Percentiles rank a stretch among this genome's conserved stretches.
Conservation (phyloP, 2,888 invertebrate species). For the Cyaniris semiargus region DNA sequence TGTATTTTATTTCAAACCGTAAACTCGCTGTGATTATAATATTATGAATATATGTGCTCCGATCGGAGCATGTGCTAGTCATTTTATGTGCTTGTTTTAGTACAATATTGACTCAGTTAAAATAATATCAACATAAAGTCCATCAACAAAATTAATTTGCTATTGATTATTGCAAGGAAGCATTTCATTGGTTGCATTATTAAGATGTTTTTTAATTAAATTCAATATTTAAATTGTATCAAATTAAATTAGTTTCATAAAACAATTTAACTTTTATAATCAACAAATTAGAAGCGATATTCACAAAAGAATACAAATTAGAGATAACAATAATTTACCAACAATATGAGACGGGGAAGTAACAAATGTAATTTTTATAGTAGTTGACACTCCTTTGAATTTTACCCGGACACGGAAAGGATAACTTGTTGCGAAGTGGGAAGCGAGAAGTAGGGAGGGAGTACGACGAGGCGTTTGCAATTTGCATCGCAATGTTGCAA, state of each 20-base stretch:
- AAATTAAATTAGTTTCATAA: too few relatives aligned
- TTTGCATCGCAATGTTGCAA: slow-evolving; percentile 27
- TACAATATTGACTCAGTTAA: not conserved
- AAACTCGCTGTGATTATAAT: slow-evolving; percentile 43
- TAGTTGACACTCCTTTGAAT: slow-evolving; percentile 34
- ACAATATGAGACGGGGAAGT: slow-evolving; percentile 27
- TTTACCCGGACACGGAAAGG: slow-evolving; percentile 32
- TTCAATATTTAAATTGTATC: too few relatives aligned
- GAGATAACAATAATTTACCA: slow-evolving; percentile 14
- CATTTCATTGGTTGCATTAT: too few relatives aligned
- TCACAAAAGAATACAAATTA: slow-evolving; percentile 20
- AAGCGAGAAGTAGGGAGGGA: slow-evolving; percentile 12
- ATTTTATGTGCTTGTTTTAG: slow-evolving; percentile 3
- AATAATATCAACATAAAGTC: not conserved
- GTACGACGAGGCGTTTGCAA: slow-evolving; percentile 30
- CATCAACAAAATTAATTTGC: not conserved
- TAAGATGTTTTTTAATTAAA: too few relatives aligned
- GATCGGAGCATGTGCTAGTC: not conserved
- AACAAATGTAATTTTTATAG: slow-evolving; percentile 33
- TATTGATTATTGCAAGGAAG: not conserved
- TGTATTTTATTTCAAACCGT: slow-evolving; percentile 44
- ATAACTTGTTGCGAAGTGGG: slow-evolving; percentile 32
- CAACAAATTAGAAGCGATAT: not conserved
- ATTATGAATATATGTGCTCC: slow-evolving; percentile 33
- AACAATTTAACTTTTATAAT: not conserved